Evolutionary conservation across 2,888 invertebrate species (phyloP).

Genomic region (Drosophila nigricruria): DNA sequence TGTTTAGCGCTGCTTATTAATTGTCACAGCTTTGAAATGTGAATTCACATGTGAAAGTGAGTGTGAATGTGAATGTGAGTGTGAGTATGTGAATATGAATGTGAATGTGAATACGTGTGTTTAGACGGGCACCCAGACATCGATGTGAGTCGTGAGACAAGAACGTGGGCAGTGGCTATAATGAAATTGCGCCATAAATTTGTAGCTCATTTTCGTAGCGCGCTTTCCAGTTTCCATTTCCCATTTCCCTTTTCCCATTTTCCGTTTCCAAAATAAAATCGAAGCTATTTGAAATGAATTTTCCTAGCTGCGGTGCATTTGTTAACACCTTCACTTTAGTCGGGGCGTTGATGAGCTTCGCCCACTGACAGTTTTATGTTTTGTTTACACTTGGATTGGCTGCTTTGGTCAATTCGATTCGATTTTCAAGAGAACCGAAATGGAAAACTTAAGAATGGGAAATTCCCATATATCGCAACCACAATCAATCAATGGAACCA

Average conservation of each 20-base stretch:
- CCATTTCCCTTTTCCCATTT: constrained; percentile 2
- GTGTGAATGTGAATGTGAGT: constrained; percentile 14
- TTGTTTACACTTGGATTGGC: constrained; percentile 80
- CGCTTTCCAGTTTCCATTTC: constrained; percentile 23
- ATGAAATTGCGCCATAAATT: constrained; percentile 70
- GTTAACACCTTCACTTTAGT: constrained; percentile 83
- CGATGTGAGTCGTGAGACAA: constrained; percentile 11
- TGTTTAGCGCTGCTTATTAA: constrained; percentile 76
- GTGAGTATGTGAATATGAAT: background rate
- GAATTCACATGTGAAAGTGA: background rate
- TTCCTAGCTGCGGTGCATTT: constrained; percentile 54
- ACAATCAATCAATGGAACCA: constrained; percentile 43
- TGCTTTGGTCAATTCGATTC: constrained; percentile 37
- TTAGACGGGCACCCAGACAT: background rate
- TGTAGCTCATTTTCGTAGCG: constrained; percentile 50
- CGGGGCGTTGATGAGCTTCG: constrained; percentile 71
- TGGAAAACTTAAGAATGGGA: constrained; percentile 12
- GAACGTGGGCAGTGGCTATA: constrained; percentile 51
- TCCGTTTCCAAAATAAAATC: constrained; percentile 7
- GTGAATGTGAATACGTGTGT: background rate
- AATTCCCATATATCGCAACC: constrained; percentile 13
- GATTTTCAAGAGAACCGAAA: constrained; percentile 25
- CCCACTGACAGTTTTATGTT: constrained; percentile 84
- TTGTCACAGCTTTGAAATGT: constrained; percentile 67
- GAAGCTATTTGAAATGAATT: constrained; percentile 49